Base-by-base conservation (phyloP, 2,797 vertebrate species). In the Eleutherodactylus coqui region DNA sequence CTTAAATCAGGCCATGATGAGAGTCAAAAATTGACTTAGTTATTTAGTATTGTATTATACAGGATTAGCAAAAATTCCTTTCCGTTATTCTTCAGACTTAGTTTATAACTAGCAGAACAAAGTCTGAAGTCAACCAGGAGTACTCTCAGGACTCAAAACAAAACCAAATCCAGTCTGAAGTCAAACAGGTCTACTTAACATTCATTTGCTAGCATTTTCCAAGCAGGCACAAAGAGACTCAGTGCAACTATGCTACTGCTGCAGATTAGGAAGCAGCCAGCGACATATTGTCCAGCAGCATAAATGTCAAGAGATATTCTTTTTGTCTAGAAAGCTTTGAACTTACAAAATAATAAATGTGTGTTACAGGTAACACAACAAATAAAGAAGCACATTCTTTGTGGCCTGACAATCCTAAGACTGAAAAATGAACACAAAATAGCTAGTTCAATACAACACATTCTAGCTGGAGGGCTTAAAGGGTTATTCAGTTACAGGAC, bases 1-100 rank as follows among this genome's bases (percentile, higher is more conserved):
- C 92, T 94, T 92, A 94, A 92, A 91, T 94, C 93, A 93, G 92
- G 93, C 94, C 88, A 85, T 87, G 90, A 91, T 89, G 72, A 88
- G 89, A 82, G 88, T 36, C 86, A 87, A 89, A 90, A 88, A 91
- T 92, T 91, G 91, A 92, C 92, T 94, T 91, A 89, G 90, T 91
- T 91, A 89, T 93, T 92, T 90, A 92, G 88, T 90, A 89, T 67
- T 80, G 82, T 45, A 80, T 89, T 91, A 93, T 91, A 90, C 81
- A 86, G 92, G 93, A 94, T 94, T 94, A 94, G 90, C 0, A 0
- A 0, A 83, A 90, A 90, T 86, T 88, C 90, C 91, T 87, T 87
- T 81, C 82, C 58, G 82, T 84, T 85, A 84, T 87, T 87, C 82
- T 87, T 84, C 83, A 88, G 79, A 89, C 85, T 91, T 90, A 89